These are phyloP conservation scores for Meloe dianella DNA, from an alignment of 2,888 invertebrate genomes.

Conservation along the genomic window DNA sequence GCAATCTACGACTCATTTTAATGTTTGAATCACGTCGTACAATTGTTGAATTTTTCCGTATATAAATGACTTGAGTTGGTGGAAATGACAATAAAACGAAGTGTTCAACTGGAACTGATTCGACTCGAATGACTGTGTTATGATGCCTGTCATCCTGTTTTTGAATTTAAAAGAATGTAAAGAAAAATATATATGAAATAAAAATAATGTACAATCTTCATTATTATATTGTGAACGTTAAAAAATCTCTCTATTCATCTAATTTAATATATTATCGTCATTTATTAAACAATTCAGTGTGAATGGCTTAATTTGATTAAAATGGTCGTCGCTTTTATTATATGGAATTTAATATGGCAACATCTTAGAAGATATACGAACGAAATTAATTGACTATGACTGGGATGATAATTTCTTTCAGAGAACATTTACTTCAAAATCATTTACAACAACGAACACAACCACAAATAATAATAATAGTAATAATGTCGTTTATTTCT, in stretches of 20 bases:
- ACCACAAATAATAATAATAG: neutral
- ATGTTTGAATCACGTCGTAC: no score
- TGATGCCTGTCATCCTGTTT: no score
- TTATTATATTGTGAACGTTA: no score
- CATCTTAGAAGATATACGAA: neutral
- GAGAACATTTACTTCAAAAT: neutral
- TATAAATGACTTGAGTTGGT: no score
- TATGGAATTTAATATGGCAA: slow-evolving; percentile 1
- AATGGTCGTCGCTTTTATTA: neutral
- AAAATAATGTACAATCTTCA: no score
- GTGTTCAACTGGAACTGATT: no score
- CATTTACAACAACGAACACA: neutral
- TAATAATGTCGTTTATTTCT: slow-evolving; percentile 7
- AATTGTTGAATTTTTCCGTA: no score
- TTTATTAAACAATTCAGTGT: neutral
- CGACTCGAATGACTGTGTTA: no score
- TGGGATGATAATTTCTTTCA: neutral
- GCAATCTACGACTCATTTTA: no score
- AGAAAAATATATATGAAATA: no score
- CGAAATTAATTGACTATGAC: slow-evolving; percentile 12
- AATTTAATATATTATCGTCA: neutral
- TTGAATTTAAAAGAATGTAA: no score
- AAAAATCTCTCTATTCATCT: neutral
- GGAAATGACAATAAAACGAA: no score
- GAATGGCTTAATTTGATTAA: neutral